Evolutionary conservation across 2,888 invertebrate species (phyloP), one percentile per base, ranked within the genome.

Genomic region (Strigamia maritima): DNA sequence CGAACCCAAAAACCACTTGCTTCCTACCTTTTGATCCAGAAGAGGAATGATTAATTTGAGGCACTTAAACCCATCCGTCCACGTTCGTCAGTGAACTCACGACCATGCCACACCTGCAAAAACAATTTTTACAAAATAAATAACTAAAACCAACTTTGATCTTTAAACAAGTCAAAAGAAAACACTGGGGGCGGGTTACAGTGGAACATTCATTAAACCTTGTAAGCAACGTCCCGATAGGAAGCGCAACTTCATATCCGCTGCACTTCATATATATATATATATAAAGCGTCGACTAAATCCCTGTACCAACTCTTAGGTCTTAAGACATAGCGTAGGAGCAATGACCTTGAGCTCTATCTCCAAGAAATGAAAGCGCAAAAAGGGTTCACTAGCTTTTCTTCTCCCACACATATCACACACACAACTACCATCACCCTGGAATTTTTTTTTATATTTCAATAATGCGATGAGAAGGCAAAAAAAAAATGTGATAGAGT

Each of bases 221-320:
- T 70, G 70, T 70, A 70, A 70, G 26, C 70, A 70, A 28, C 28
- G 26, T 26, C 70, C 28, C 54, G 19, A 24, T 26, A 70, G 70
- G 70, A 70, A 28, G 70, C 70, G 28, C 70, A 70, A 70, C 70
- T 70, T 70, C 70, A 70, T 70, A 70, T 70, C 70, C 70, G 70
- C 70, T 70, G 70, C 70, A 70, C 70, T 70, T 70, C 70, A 70
- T 70, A 70, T 70, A 65, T n/a, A 70, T 70, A 65, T n/a, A n/a
- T 35, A 35, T 70, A 70, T 70, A 70, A 70, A 70, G 70, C 70
- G 70, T 70, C 70, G 70, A 70, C 70, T 70, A 70, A 70, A 70
- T 70, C 70, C 70, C 70, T 7, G 70, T 2, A 70, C 70, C 70
- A n/a, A 70, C 70, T 70, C 70, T 28, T 22, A n/a, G 70, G 70